A percentile compares a stretch with the other conserved stretches of the same genome.
Conservation (phyloP, 2,888 invertebrate species). For the Synanthedon vespiformis region DNA sequence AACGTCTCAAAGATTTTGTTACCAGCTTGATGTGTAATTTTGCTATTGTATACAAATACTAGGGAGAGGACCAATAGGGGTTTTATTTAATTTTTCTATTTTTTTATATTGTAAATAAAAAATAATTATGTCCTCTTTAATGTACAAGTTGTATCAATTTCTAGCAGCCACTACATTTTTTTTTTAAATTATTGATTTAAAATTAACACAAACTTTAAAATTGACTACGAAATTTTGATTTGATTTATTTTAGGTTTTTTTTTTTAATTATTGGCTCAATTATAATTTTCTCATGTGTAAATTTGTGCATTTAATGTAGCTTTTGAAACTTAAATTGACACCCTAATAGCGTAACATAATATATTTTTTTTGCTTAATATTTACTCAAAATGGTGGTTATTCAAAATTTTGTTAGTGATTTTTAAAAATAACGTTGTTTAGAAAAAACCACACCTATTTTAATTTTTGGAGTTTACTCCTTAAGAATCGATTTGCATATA, state of each 20-base stretch:
- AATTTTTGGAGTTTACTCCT: too few relatives aligned
- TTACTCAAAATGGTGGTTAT: too few relatives aligned
- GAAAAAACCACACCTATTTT: too few relatives aligned
- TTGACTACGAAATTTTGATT: not conserved
- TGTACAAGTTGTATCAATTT: not conserved
- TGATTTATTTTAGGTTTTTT: not conserved
- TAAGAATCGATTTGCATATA: too few relatives aligned
- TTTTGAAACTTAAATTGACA: conserved; percentile 7
- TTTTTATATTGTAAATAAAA: not conserved
- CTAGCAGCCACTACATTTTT: not conserved
- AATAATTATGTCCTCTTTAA: not conserved
- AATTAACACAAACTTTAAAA: not conserved
- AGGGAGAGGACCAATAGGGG: not conserved
- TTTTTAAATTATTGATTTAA: not conserved
- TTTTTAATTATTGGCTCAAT: not conserved
- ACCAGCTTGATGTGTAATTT: conserved; percentile 23
- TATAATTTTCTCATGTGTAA: not conserved
- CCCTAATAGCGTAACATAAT: conserved; percentile 16
- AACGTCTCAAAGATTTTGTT: conserved; percentile 25
- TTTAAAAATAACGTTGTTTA: too few relatives aligned
- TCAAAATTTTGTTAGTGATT: too few relatives aligned
- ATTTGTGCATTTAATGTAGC: conserved; percentile 23
- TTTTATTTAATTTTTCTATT: not conserved
- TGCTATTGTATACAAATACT: conserved; percentile 10
- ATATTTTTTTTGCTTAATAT: too few relatives aligned